These are phyloP conservation scores for Camelus dromedarius DNA, from an alignment of 2,113 vertebrate species.

Conservation along the genomic window DNA sequence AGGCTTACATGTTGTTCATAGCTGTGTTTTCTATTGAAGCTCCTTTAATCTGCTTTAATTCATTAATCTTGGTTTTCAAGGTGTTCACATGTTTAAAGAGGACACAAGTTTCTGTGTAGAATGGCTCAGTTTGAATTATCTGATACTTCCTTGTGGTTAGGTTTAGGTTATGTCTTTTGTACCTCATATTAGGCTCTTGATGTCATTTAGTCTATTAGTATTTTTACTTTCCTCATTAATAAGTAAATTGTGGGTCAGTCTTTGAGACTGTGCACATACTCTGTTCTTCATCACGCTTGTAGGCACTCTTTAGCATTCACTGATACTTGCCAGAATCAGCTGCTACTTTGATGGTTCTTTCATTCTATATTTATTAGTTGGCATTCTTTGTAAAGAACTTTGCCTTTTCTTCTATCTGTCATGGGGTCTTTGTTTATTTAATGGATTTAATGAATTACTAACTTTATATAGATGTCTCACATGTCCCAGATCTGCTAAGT, in stretches of 20 bases:
- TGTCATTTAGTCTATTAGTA: not conserved
- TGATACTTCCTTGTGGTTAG: not conserved
- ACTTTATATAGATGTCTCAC: not conserved
- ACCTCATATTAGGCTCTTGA: not conserved
- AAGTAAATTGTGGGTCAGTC: not conserved
- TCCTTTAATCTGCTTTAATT: not conserved
- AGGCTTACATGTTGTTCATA: not conserved
- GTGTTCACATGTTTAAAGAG: not conserved
- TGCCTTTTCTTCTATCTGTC: not conserved
- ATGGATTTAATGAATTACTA: not conserved
- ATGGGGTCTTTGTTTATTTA: not conserved
- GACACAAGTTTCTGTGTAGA: not conserved
- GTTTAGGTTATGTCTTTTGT: not conserved
- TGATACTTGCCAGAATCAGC: not conserved
- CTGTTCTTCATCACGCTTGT: not conserved
- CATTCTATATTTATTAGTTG: not conserved
- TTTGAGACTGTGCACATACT: not conserved
- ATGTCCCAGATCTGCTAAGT: not conserved
- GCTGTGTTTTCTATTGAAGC: not conserved
- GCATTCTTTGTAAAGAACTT: not conserved
- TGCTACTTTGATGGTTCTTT: not conserved
- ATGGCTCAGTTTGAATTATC: not conserved
- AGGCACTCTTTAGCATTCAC: not conserved
- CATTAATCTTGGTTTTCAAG: not conserved
- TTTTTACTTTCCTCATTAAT: not conserved